Base-by-base conservation (phyloP, 2,113 vertebrate species). In the Alosa alosa region DNA sequence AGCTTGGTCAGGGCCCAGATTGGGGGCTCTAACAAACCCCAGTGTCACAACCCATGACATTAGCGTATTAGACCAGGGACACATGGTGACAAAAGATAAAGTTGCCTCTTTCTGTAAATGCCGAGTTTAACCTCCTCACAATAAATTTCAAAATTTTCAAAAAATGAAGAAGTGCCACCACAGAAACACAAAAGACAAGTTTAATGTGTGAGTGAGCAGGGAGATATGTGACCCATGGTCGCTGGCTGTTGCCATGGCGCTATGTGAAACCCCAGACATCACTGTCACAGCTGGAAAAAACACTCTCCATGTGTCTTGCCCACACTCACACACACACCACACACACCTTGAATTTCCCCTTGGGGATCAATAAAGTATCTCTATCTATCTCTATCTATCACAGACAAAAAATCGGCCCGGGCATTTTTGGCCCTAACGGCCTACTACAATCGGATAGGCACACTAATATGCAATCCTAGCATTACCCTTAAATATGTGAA, bases 351-450 rank as follows among this genome's bases (percentile, higher is more conserved):
- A 31, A 31, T 31, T 31, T 31, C 31, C 31, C 31, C 31, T 31
- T 31, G 31, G 31, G 31, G 31, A 31, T 31, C 31, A 31, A 31
- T 31, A 31, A 31, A 31, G 31, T 31, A 31, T 82, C 22, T 44
- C 41, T 44, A 2, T 44, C 41, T 41, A 1, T 93, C 91, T 91
- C 89, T 88, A 2, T 44, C 41, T 44, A 2, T 44, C 31, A 31
- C 31, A 31, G 31, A 31, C 31, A 31, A 31, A 31, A 31, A 31
- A 31, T 31, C 31, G 31, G 31, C 31, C 31, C 31, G 31, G 31
- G 31, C 31, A 31, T 31, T 31, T 31, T 31, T 31, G 31, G 31
- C 31, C 31, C 31, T 31, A 31, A 31, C 31, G 31, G 31, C 31
- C 31, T 31, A 31, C 31, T 31, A 31, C 31, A 31, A 31, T 31